Conservation (phyloP, 2,797 vertebrate species). For the Myotis pilosus region DNA sequence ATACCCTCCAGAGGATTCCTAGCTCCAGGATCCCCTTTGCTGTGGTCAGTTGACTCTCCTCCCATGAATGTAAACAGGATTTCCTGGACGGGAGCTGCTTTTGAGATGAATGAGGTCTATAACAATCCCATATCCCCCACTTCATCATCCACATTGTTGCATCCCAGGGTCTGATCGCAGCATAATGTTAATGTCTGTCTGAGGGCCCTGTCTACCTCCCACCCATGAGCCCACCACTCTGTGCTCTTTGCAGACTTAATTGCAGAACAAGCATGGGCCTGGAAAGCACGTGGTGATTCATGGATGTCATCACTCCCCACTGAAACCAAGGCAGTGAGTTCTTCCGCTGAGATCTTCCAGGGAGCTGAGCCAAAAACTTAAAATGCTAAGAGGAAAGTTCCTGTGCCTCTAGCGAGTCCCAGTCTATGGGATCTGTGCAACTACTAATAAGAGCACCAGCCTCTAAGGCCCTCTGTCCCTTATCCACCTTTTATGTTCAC, state of each 20-base stretch:
- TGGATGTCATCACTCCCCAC: background rate
- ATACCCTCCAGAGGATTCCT: background rate
- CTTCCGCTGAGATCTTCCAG: background rate
- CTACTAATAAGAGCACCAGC: background rate
- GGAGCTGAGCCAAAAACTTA: background rate
- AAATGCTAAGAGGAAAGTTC: background rate
- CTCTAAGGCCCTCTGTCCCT: background rate
- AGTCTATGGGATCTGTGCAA: background rate
- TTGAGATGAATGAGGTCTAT: background rate
- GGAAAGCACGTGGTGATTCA: background rate
- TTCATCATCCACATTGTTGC: background rate
- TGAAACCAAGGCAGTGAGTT: background rate
- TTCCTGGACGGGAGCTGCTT: constrained; percentile 45
- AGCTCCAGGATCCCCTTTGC: background rate
- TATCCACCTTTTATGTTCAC: background rate
- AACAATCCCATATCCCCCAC: background rate
- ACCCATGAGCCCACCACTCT: background rate
- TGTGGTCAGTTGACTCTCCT: background rate
- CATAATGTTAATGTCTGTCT: background rate
- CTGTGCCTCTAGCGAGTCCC: background rate
- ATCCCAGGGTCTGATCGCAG: background rate
- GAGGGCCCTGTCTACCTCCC: too few species aligned
- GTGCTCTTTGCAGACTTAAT: background rate
- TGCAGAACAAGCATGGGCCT: background rate
- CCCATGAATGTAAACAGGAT: constrained; percentile 60